Evolutionary conservation across 2,113 vertebrate species (phyloP).

Genomic region (Neotoma lepida): DNA sequence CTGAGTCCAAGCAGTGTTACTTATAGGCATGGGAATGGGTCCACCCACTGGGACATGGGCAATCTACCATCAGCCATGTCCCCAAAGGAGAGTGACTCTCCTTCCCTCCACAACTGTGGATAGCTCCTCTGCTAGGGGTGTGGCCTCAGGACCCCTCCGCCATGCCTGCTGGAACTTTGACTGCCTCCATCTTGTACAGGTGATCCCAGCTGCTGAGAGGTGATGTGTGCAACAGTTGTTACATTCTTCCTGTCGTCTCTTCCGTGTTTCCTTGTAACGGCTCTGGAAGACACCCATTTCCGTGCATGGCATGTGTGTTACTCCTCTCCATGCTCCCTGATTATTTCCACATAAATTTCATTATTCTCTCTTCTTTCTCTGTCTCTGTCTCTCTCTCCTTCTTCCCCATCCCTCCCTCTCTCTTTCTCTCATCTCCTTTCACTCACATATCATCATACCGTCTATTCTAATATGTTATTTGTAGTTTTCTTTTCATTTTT

Average conservation of each 20-base stretch:
- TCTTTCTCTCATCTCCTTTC: background rate
- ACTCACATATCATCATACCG: background rate
- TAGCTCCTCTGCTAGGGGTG: background rate
- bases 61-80: too few relatives aligned
- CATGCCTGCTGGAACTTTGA: background rate
- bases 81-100: background rate
- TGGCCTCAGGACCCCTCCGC: background rate
- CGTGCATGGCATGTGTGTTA: background rate
- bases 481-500: background rate
- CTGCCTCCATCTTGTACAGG: background rate
- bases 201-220: background rate
- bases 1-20: background rate
- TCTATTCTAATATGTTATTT: background rate
- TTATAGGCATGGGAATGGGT: background rate
- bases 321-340: background rate
- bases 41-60: background rate
- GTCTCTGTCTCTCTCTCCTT: background rate
- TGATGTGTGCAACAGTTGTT: background rate
- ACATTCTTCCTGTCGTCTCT: background rate
- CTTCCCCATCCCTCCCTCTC: background rate
- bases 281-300: background rate
- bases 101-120: background rate
- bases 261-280: background rate
- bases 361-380: background rate
- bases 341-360: background rate